Evolutionary conservation across 2,888 invertebrate genomes (phyloP), one percentile per base, ranked within the genome.

Genomic region (Blomia tropicalis): DNA sequence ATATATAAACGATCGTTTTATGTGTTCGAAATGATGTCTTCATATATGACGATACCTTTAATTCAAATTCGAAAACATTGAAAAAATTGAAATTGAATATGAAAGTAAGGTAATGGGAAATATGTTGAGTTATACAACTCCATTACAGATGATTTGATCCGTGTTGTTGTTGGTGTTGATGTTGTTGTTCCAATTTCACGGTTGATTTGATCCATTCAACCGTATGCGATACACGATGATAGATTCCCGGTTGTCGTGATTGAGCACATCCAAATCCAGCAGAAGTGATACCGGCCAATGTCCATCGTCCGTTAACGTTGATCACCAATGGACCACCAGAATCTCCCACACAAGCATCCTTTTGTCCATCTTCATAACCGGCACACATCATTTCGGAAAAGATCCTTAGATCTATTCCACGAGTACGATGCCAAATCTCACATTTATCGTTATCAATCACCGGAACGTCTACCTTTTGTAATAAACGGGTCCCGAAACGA

Each of bases 191-290:
- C 11, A 11, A 14, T 11, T 32, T 27, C 23, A 56, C 17, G 14
- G 56, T 56, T 19, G 25, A 25, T 29, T 29, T 23, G 4, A 72
- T 70, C 73, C 73, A 73, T 59, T 70, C 68, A 25, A 71, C 70
- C 14, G 72, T 71, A 51, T 70, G 67, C 25, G 71, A 69, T 1
- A 87, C 82, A 71, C 84, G 84, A 73, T 87, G 87, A 74, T 87
- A 87, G 69, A 87, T 87, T 31, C 87, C 87, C 0, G 87, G 87
- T 73, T 87, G 87, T 70, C 84, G 83, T 70, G 85, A 83, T 17
- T 86, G 84, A 0, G 86, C 87, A 71, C 87, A 87, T 54, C 87
- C 87, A 72, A 87, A 87, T 4, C 87, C 87, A 0, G 87, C 87
- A 29, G 86, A 86, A 0, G 85, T 87, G 66, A 87, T 86, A 17